Evolutionary conservation across 2,888 invertebrate genomes (phyloP), one percentile per base, ranked within the genome.

Genomic region (Synanthedon vespiformis): DNA sequence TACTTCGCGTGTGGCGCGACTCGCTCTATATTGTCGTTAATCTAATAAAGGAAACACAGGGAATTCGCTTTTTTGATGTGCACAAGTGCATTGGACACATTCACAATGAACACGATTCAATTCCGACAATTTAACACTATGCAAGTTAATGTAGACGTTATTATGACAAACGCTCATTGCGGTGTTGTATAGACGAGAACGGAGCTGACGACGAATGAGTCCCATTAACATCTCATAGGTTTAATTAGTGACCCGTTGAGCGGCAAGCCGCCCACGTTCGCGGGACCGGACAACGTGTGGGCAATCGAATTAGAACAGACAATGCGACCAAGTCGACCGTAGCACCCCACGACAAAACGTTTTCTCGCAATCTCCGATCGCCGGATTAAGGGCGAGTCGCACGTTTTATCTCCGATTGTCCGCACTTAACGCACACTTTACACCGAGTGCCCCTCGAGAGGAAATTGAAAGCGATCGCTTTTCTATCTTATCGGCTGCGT

Each of bases 381-480:
- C 83, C 77, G 83, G 86, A 86, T 87, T 86, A 86, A 86, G 86
- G 87, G 87, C 61, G 66, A 79, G 79, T 77, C 82, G 83, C 82
- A 84, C 85, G 82, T 84, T 85, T 87, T 87, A 87, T 87, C 87
- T 86, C 74, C 87, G 85, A 86, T 87, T 87, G 87, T 86, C 77
- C 84, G 81, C 87, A 86, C 86, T 87, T 85, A 84, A 85, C 85
- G 84, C 84, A 62, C 80, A 86, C 87, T 86, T 85, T 82, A 83
- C 80, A 80, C 83, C 78, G 79, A 86, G 84, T 82, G 81, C 80
- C 87, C 85, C 83, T 83, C 83, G 71, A 80, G 81, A 83, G 85
- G 82, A 85, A 87, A 87, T 87, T 86, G 87, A 87, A 87, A 85
- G 81, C 85, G 87, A 87, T 87, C 82, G 80, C 81, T 84, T 85